Conservation (phyloP, 2,888 invertebrate genomes). For the Folsomia candida region DNA sequence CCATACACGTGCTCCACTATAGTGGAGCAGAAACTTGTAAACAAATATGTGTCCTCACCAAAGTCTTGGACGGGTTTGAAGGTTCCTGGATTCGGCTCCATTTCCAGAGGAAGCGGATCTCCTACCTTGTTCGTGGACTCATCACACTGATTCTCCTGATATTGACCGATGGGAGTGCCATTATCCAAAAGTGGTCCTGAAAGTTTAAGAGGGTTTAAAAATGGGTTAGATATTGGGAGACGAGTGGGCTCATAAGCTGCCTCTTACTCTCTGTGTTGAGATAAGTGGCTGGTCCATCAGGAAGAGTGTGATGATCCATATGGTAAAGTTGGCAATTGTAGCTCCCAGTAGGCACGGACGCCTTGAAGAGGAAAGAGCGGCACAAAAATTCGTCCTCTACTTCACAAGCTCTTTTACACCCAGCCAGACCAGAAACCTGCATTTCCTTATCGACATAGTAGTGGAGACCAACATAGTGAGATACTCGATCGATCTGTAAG, state of each 20-base stretch:
- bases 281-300: slow-evolving; percentile 88
- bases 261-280: slow-evolving; percentile 76
- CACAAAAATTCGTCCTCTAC: slow-evolving; percentile 91
- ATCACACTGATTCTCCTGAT: slow-evolving; percentile 86
- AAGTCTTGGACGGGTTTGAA: slow-evolving; percentile 31
- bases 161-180: slow-evolving; percentile 83
- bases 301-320: slow-evolving; percentile 77
- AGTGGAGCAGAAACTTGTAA: too few relatives aligned
- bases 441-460: slow-evolving; percentile 92
- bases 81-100: slow-evolving; percentile 41
- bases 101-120: slow-evolving; percentile 34
- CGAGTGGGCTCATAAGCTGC: too few relatives aligned
- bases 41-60: too few relatives aligned
- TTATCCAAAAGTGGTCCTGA: slow-evolving; percentile 79
- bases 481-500: slow-evolving; percentile 85
- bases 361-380: slow-evolving; percentile 70
- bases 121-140: slow-evolving; percentile 61
- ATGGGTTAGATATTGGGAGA: too few relatives aligned
- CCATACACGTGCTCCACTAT: too few relatives aligned
- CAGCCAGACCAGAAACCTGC: slow-evolving; percentile 78
- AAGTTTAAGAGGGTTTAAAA: too few relatives aligned
- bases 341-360: slow-evolving; percentile 61
- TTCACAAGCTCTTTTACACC: slow-evolving; percentile 86
- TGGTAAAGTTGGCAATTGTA: slow-evolving; percentile 92
- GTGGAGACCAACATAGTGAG: slow-evolving; percentile 82